Conservation (phyloP, 2,797 vertebrate genomes). For the Novumbra hubbsi region DNA sequence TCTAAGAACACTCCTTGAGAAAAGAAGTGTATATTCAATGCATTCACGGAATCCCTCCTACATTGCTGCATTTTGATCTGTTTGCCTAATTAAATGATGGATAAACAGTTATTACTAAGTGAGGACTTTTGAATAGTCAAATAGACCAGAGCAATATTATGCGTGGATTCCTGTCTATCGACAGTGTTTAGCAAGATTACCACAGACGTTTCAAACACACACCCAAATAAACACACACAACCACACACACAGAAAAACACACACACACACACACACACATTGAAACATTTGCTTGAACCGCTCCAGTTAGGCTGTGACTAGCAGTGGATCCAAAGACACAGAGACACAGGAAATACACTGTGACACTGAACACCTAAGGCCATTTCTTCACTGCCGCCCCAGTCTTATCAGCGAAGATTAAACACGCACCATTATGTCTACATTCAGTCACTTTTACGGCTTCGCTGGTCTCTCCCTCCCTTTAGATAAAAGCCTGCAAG, state of each 20-base stretch:
- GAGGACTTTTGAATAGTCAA: conserved; percentile 24
- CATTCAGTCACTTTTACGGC: conserved; percentile 18
- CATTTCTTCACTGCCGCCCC: conserved; percentile 32
- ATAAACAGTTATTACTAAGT: conserved; percentile 14
- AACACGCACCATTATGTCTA: conserved; percentile 24
- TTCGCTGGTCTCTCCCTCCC: conserved; percentile 10
- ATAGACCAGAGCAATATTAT: neutral
- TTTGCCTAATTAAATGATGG: neutral
- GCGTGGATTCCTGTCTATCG: neutral
- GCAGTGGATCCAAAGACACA: conserved; percentile 25
- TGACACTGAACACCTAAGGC: conserved; percentile 43
- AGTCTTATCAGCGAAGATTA: conserved; percentile 39
- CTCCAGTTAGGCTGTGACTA: conserved; percentile 37
- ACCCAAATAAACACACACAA: too few species aligned
- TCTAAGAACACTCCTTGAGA: conserved; percentile 48
- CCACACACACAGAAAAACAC: too few species aligned
- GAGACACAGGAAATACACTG: conserved; percentile 27
- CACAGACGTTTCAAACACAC: too few species aligned
- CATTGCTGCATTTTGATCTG: neutral
- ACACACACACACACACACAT: too few species aligned
- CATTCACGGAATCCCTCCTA: neutral
- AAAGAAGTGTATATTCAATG: conserved; percentile 17
- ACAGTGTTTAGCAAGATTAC: neutral
- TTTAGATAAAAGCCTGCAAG: conserved; percentile 19
- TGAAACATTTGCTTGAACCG: conserved; percentile 10